Conservation (phyloP, 1,140 invertebrate genomes). For the Antheraea mylitta region DNA sequence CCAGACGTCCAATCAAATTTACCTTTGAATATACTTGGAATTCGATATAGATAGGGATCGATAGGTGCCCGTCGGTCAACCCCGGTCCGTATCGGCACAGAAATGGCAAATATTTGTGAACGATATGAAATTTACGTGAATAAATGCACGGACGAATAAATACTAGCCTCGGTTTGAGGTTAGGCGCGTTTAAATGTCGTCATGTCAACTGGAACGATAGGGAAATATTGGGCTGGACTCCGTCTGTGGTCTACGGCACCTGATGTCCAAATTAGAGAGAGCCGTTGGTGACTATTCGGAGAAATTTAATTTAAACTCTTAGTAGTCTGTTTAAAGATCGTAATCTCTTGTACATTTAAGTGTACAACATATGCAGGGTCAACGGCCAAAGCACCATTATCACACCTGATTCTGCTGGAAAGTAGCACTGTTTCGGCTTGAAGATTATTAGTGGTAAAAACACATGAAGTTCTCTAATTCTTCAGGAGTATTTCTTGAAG, state of each 20-base stretch:
- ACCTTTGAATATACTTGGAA: background rate
- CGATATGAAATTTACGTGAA: background rate
- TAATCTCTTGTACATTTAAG: no score
- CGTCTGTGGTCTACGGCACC: background rate
- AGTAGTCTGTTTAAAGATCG: no score
- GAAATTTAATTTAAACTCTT: background rate
- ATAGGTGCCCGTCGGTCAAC: background rate
- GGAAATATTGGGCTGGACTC: background rate
- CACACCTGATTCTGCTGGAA: no score
- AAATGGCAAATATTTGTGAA: background rate
- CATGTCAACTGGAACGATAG: background rate
- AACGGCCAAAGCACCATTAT: no score
- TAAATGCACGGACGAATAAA: slow-evolving; percentile 2
- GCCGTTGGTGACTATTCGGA: background rate
- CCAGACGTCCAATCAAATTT: background rate
- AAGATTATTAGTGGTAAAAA: no score
- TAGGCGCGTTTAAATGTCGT: background rate
- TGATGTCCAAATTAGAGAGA: background rate
- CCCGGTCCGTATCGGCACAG: background rate
- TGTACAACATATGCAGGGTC: no score
- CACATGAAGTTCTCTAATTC: no score
- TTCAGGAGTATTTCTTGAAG: no score
- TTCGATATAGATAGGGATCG: background rate
- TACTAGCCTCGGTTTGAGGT: background rate
- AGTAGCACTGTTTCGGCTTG: no score